phyloP scores from a whole-genome alignment of 2,113 vertebrate species.

The Charina bottae region DNA sequence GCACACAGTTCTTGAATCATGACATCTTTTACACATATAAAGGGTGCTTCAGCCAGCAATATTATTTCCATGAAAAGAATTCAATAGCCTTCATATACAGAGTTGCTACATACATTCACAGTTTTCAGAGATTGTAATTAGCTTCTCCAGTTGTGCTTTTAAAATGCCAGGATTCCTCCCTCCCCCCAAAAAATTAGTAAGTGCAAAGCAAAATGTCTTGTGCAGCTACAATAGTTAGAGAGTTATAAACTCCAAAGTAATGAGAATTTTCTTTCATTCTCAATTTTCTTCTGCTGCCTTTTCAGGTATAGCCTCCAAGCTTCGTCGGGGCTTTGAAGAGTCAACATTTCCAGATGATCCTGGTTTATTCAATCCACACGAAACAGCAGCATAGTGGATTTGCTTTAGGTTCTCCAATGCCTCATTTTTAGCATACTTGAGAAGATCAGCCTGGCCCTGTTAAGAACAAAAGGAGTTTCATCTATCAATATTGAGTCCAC shows the following conservation, averaged over 20 bases:
- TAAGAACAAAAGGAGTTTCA: slow-evolving; percentile 42
- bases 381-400: slow-evolving; percentile 91
- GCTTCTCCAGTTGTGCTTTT: slow-evolving; percentile 90
- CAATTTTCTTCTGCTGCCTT: slow-evolving; percentile 82
- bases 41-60: slow-evolving; percentile 70
- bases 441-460: slow-evolving; percentile 94
- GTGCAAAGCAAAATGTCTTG: slow-evolving; percentile 76
- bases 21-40: slow-evolving; percentile 65
- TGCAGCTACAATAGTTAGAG: slow-evolving; percentile 73
- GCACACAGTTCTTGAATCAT: slow-evolving; percentile 59
- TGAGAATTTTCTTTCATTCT: slow-evolving; percentile 69
- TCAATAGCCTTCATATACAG: slow-evolving; percentile 74
- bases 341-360: slow-evolving; percentile 70
- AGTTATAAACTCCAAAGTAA: slow-evolving; percentile 70
- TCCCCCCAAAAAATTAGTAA: slow-evolving; percentile 54
- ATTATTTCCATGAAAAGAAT: slow-evolving; percentile 69
- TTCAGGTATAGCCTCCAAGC: slow-evolving; percentile 89
- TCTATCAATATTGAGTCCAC: not conserved
- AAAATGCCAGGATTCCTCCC: slow-evolving; percentile 69
- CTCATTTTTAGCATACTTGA: slow-evolving; percentile 92
- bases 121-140: slow-evolving; percentile 77
- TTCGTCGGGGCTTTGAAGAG: slow-evolving; percentile 76
- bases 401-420: slow-evolving; percentile 95
- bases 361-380: slow-evolving; percentile 88
- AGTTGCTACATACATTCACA: slow-evolving; percentile 87